phyloP scores from a whole-genome alignment of 2,888 invertebrate genomes.

The Chironomus riparius region DNA sequence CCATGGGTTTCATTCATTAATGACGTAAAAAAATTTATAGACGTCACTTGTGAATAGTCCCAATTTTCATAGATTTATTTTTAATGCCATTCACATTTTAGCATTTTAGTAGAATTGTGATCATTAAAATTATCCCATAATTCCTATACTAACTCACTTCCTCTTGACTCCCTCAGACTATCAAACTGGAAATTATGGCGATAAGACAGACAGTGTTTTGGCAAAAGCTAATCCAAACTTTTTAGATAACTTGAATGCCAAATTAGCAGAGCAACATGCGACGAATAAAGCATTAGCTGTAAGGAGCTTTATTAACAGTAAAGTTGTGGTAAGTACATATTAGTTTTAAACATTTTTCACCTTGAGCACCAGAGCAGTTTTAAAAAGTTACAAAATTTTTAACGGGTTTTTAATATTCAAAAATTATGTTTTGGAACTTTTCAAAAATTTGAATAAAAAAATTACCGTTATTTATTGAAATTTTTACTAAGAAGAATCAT shows the following conservation, averaged over 20 bases:
- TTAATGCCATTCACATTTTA: background rate
- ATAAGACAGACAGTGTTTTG: constrained; percentile 41
- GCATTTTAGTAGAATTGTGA: background rate
- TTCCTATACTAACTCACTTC: background rate
- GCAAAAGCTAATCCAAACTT: constrained; percentile 52
- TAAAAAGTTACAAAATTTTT: too few species aligned
- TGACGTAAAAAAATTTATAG: too few species aligned
- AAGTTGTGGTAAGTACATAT: constrained; percentile 51
- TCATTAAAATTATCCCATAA: background rate
- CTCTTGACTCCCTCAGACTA: constrained; percentile 14
- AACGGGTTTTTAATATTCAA: too few species aligned
- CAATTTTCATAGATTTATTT: background rate
- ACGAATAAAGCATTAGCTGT: constrained; percentile 56
- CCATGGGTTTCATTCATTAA: too few species aligned
- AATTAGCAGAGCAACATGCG: constrained; percentile 56
- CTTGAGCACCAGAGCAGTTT: too few species aligned
- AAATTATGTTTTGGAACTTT: too few species aligned
- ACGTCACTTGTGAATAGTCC: background rate
- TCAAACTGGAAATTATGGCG: constrained; percentile 37
- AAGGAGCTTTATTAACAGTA: constrained; percentile 63
- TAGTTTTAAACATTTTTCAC: too few species aligned
- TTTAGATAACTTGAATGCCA: constrained; percentile 72
- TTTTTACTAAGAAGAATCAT: too few species aligned
- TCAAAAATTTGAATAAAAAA: too few species aligned
- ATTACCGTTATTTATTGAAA: too few species aligned